Base-by-base conservation (phyloP, 2,113 vertebrate species). In the Solea solea region DNA sequence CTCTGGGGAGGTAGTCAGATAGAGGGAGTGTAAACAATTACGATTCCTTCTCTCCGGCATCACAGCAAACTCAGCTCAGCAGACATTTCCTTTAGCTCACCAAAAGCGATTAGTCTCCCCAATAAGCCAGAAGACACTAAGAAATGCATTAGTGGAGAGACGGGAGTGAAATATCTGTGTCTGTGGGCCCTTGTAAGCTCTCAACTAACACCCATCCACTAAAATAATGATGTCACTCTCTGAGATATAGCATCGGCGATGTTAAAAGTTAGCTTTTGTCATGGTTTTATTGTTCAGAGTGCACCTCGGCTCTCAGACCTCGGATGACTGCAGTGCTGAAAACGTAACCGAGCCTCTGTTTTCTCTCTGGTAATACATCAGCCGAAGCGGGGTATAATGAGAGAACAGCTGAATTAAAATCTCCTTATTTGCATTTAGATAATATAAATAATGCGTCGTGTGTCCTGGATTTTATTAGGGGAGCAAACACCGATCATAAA, bases 21-120 rank as follows among this genome's bases (percentile, higher is more conserved):
- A 44, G 44, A 49, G 4, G 27, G 63, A 57, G 45, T 7, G 39
- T 46, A 67, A 51, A 16, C 67, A 78, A 60, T 75, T 62, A 39
- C 21, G 9, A 9, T 8, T 53, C 61, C 52, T 72, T 15, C 21
- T 51, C 53, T 5, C 21, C 21, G 1, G 9, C 66, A 8, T 73
- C 49, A 39, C n/a, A 10, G 25, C 21, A 55, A 81, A 78, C 50
- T n/a, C 57, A 41, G 41, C 49, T 13, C 52, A 50, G 50, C 48
- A 48, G 57, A 56, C 51, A 13, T 59, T 27, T 64, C 44, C 60
- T 70, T 34, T 34, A 4, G 34, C 34, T 34, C 34, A 4, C 34
- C 34, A 34, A 34, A n/a, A 42, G n/a, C 21, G 40, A 56, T 10
- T 25, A 16, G 39, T 39, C 65, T 34, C 34, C 28, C n/a, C 66